Evolutionary conservation across 2,888 invertebrate genomes (phyloP).

Genomic region (Carterocephalus palaemon): DNA sequence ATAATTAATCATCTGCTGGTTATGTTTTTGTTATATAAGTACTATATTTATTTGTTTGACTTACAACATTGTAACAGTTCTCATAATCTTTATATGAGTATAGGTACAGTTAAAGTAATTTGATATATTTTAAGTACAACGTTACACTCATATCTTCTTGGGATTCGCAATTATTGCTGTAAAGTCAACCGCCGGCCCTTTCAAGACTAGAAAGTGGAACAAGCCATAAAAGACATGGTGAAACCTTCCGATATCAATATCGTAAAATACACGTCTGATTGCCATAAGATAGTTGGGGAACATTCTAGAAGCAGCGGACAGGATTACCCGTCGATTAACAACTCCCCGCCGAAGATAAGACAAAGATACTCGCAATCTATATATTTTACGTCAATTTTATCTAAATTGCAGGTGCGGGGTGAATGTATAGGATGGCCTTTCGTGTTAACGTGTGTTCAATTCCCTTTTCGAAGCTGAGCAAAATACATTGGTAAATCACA

Average conservation of each 20-base stretch:
- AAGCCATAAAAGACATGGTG: slow-evolving; percentile 23
- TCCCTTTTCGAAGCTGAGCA: slow-evolving; percentile 9
- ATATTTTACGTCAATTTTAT: slow-evolving; percentile 41
- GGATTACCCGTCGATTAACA: slow-evolving; percentile 30
- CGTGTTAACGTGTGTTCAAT: slow-evolving; percentile 34
- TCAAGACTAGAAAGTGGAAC: slow-evolving; percentile 20
- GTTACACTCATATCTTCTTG: not conserved
- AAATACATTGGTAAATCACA: slow-evolving; percentile 2
- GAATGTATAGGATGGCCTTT: slow-evolving; percentile 34
- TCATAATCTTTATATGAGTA: too few relatives aligned
- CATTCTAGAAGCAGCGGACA: slow-evolving; percentile 34
- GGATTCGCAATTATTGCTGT: slow-evolving; percentile 21
- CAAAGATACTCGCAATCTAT: slow-evolving; percentile 38
- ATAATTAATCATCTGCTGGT: too few relatives aligned
- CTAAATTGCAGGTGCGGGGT: slow-evolving; percentile 38
- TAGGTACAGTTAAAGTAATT: too few relatives aligned
- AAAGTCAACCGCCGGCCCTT: slow-evolving; percentile 18
- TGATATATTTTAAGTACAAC: too few relatives aligned
- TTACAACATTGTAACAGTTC: too few relatives aligned
- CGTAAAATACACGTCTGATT: slow-evolving; percentile 29
- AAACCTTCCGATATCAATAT: slow-evolving; percentile 23
- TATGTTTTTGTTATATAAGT: too few relatives aligned
- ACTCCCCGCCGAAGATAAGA: slow-evolving; percentile 29
- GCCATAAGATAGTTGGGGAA: slow-evolving; percentile 33
- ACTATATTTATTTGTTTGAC: too few relatives aligned